A percentile compares a stretch with the other conserved stretches of the same genome.
Conservation (phyloP, 2,113 vertebrate genomes). For the Forbesichthys agassizii region DNA sequence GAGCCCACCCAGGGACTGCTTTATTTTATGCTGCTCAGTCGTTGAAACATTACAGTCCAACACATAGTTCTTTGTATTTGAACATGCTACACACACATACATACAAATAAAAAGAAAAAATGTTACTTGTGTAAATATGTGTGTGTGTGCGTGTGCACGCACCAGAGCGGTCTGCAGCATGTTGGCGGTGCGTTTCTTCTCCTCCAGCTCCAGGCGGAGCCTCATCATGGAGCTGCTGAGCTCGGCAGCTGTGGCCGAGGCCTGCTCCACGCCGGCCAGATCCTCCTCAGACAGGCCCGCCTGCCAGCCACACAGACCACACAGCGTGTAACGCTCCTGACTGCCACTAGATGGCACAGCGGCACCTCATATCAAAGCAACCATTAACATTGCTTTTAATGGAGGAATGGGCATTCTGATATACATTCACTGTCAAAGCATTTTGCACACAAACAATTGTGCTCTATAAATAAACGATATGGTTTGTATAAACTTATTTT, state of each 20-base stretch:
- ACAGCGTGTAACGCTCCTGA: too few relatives aligned
- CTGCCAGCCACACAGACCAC: slow-evolving; percentile 53
- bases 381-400: too few relatives aligned
- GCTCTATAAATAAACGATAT: too few relatives aligned
- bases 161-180: slow-evolving; percentile 91
- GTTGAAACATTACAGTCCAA: too few relatives aligned
- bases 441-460: too few relatives aligned
- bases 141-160: slow-evolving; percentile 8
- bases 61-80: too few relatives aligned
- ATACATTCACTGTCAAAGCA: too few relatives aligned
- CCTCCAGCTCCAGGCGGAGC: slow-evolving; percentile 88
- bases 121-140: not conserved
- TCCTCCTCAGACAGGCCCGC: slow-evolving; percentile 81
- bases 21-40: too few relatives aligned
- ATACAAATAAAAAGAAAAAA: not conserved
- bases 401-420: too few relatives aligned
- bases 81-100: not conserved
- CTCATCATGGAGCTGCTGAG: slow-evolving; percentile 82
- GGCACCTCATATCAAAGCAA: too few relatives aligned
- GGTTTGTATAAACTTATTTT: too few relatives aligned
- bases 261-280: slow-evolving; percentile 76
- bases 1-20: slow-evolving; percentile 22
- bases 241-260: slow-evolving; percentile 80
- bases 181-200: slow-evolving; percentile 83
- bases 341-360: too few relatives aligned